These are phyloP conservation scores for Melieria omissa DNA, from an alignment of 2,888 invertebrate genomes.

Conservation along the genomic window DNA sequence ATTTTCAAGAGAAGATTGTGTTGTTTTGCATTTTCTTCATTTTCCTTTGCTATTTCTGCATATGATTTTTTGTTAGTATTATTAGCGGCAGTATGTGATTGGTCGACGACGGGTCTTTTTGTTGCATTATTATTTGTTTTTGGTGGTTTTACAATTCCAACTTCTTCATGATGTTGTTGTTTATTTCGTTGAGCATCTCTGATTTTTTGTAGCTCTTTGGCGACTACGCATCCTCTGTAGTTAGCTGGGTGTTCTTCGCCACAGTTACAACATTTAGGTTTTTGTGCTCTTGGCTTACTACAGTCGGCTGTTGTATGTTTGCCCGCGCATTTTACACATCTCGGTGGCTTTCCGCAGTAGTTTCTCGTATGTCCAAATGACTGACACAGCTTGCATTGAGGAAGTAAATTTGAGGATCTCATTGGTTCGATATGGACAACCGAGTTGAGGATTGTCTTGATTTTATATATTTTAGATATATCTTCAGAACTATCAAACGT, in stretches of 20 bases:
- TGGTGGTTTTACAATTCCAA: too few relatives aligned
- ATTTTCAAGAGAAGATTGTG: too few relatives aligned
- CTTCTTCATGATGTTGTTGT: too few relatives aligned
- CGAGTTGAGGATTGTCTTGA: slow-evolving; percentile 8
- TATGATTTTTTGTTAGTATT: too few relatives aligned
- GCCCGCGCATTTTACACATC: background rate
- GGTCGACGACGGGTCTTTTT: too few relatives aligned
- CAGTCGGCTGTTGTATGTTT: background rate
- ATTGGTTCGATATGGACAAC: slow-evolving; percentile 27
- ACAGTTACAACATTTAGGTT: slow-evolving; percentile 4
- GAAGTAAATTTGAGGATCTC: slow-evolving; percentile 22
- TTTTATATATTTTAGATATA: slow-evolving; percentile 23
- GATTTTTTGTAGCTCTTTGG: background rate
- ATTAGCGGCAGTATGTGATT: too few relatives aligned
- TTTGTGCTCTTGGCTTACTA: background rate
- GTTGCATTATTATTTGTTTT: too few relatives aligned
- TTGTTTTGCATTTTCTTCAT: too few relatives aligned
- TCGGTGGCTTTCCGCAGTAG: slow-evolving; percentile 22
- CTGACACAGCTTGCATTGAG: slow-evolving; percentile 26
- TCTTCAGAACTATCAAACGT: slow-evolving; percentile 21
- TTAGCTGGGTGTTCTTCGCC: background rate
- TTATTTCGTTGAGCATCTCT: too few relatives aligned
- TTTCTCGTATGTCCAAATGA: slow-evolving; percentile 32
- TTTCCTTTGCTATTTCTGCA: too few relatives aligned
- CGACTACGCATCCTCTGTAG: background rate